Percentiles rank a stretch among this genome's conserved stretches.
Evolutionary conservation across 2,797 vertebrate species (phyloP).

Genomic region (Urosaurus nigricauda): DNA sequence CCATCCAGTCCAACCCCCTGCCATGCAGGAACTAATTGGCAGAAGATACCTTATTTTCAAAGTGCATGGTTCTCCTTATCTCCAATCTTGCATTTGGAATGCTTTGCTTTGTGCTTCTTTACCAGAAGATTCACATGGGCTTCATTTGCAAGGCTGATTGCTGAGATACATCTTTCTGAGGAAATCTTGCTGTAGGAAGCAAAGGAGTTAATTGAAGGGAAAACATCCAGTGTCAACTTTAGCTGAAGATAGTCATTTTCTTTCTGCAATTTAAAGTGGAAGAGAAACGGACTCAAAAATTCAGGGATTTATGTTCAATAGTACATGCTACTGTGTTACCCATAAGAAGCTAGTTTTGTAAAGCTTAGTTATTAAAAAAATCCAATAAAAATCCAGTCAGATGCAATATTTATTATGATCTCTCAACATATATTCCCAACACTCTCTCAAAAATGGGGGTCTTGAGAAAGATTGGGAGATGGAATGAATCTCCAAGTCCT

Average conservation of each 20-base stretch:
- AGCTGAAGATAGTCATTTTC: background rate
- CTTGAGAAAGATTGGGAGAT: background rate
- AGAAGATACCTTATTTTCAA: too few relatives aligned
- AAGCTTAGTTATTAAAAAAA: background rate
- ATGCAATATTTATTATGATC: slow-evolving; percentile 25
- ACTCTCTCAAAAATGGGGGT: background rate
- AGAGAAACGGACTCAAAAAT: background rate
- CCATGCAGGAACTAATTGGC: too few relatives aligned
- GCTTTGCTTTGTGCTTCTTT: too few relatives aligned
- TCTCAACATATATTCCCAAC: background rate
- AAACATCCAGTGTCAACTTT: too few relatives aligned
- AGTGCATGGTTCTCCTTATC: too few relatives aligned
- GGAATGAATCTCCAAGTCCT: slow-evolving; percentile 1
- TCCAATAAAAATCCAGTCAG: slow-evolving; percentile 9
- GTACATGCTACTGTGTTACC: background rate
- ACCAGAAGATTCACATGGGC: too few relatives aligned
- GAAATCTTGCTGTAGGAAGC: too few relatives aligned
- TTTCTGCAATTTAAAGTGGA: background rate
- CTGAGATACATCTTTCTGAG: too few relatives aligned
- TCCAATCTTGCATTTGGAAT: too few relatives aligned
- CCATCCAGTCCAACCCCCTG: too few relatives aligned
- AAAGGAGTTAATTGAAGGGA: too few relatives aligned
- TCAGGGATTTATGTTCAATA: background rate
- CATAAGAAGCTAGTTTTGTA: background rate
- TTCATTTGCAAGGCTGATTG: too few relatives aligned